Evolutionary conservation across 2,888 invertebrate species (phyloP).

Genomic region (Philopedon plagiatum): DNA sequence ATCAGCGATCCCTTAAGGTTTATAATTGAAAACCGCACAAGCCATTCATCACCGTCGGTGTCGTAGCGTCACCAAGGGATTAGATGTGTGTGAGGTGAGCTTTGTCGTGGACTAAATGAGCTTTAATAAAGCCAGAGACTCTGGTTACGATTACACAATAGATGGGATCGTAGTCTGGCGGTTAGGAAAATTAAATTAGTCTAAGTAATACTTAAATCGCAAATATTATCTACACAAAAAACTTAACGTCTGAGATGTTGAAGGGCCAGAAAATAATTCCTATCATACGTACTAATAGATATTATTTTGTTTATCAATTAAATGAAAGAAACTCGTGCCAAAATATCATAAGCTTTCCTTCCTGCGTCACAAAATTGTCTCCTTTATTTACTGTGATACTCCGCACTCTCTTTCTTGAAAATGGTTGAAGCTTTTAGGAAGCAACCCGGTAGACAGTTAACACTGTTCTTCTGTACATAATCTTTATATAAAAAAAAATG

Average conservation of each 20-base stretch:
- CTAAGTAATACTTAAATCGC: neutral
- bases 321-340: too few relatives aligned
- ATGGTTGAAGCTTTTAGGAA: too few relatives aligned
- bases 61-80: constrained; percentile 38
- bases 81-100: constrained; percentile 28
- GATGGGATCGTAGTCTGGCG: constrained; percentile 1
- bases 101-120: constrained; percentile 36
- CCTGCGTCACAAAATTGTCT: too few relatives aligned
- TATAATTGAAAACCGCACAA: constrained; percentile 53
- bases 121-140: constrained; percentile 33
- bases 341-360: too few relatives aligned
- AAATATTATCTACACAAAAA: neutral
- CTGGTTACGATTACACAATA: constrained; percentile 23
- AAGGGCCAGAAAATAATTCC: too few relatives aligned
- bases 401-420: too few relatives aligned
- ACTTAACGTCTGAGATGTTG: neutral
- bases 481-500: too few relatives aligned
- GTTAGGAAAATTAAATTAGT: constrained; percentile 7
- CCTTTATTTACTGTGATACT: too few relatives aligned
- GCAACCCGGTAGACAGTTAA: too few relatives aligned
- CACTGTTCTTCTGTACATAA: too few relatives aligned
- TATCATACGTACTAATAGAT: too few relatives aligned
- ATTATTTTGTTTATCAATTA: too few relatives aligned
- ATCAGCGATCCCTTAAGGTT: constrained; percentile 49
- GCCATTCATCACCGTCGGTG: constrained; percentile 52